Conservation (phyloP, 2,888 invertebrate species). For the Neria commutata region DNA sequence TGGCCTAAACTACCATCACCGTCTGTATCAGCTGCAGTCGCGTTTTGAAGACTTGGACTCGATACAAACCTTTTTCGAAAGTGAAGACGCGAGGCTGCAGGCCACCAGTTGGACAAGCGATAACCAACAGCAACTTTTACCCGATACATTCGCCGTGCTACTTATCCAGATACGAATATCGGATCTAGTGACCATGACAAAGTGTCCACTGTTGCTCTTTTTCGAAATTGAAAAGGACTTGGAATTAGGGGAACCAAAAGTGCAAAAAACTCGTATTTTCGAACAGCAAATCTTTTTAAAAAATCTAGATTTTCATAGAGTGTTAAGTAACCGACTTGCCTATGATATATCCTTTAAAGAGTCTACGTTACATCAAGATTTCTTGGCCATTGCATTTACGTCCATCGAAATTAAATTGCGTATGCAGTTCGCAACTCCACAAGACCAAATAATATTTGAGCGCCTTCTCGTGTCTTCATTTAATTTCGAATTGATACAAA, state of each 20-base stretch:
- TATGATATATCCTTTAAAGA: slow-evolving; percentile 39
- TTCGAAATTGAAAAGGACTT: slow-evolving; percentile 32
- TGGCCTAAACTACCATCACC: slow-evolving; percentile 33
- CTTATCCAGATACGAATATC: slow-evolving; percentile 41
- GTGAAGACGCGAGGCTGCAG: slow-evolving; percentile 27
- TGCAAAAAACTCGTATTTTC: slow-evolving; percentile 6
- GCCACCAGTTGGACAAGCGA: slow-evolving; percentile 1
- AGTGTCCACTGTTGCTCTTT: slow-evolving; percentile 33
- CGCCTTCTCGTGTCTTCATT: slow-evolving; percentile 36
- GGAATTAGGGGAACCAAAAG: not conserved
- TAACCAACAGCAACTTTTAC: slow-evolving; percentile 38
- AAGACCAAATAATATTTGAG: slow-evolving; percentile 37
- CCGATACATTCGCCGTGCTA: slow-evolving; percentile 49
- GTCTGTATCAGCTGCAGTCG: slow-evolving; percentile 46
- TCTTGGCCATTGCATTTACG: slow-evolving; percentile 48
- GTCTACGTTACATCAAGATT: slow-evolving; percentile 48
- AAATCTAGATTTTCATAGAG: slow-evolving; percentile 22
- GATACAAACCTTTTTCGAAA: slow-evolving; percentile 33
- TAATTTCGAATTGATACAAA: slow-evolving; percentile 27
- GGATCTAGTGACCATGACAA: slow-evolving; percentile 24
- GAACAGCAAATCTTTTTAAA: slow-evolving; percentile 34
- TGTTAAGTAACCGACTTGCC: slow-evolving; percentile 34
- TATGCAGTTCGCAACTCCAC: slow-evolving; percentile 27
- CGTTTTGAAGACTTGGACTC: slow-evolving; percentile 33
- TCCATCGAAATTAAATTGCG: slow-evolving; percentile 33